Evolutionary conservation across 2,797 vertebrate genomes (phyloP).

Genomic region (Squalus acanthias): DNA sequence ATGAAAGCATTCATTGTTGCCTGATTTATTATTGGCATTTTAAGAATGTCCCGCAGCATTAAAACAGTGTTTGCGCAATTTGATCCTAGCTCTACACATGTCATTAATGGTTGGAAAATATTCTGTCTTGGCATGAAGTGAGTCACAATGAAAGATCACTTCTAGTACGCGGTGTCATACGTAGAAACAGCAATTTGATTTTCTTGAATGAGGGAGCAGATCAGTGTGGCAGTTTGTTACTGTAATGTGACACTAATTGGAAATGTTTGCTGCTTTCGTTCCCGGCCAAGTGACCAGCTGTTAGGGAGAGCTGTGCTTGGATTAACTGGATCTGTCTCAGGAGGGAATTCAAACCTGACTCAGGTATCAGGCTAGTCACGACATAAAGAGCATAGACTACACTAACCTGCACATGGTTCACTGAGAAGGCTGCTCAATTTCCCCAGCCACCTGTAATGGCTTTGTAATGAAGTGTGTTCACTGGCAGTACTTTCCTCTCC

Average conservation of each 20-base stretch:
- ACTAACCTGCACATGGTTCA: background rate
- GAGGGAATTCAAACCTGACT: background rate
- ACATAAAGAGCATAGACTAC: background rate
- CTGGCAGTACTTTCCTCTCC: background rate
- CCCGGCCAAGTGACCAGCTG: background rate
- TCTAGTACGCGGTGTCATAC: background rate
- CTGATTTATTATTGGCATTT: constrained; percentile 31
- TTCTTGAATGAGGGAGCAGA: background rate
- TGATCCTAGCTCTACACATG: background rate
- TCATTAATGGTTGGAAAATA: background rate
- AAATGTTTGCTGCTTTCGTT: background rate
- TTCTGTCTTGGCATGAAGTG: background rate
- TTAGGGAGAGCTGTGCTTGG: background rate
- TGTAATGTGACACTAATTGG: constrained; percentile 24
- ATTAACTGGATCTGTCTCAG: background rate
- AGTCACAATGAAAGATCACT: background rate
- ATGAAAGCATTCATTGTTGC: constrained; percentile 23
- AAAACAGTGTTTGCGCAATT: background rate
- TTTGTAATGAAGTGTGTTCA: constrained; percentile 28
- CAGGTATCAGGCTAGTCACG: background rate
- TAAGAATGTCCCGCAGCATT: background rate
- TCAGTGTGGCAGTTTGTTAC: background rate
- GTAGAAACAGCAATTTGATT: constrained; percentile 6
- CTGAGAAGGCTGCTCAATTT: background rate
- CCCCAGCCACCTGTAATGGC: background rate